Conservation (phyloP, 2,797 vertebrate genomes). For the Micrastur ruficollis region DNA sequence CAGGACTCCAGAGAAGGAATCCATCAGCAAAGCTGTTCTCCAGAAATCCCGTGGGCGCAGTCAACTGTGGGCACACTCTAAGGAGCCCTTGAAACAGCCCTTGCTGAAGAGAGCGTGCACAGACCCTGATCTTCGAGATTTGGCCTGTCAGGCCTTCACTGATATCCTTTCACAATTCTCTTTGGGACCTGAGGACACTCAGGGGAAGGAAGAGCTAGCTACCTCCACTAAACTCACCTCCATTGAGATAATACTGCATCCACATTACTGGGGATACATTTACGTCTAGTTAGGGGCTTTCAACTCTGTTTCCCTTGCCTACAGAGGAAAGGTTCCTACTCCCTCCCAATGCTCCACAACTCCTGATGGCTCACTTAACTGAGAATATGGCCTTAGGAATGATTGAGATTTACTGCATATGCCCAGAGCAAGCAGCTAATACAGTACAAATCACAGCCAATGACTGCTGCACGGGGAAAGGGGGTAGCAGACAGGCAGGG, state of each 20-base stretch:
- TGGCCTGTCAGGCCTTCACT: constrained; percentile 87
- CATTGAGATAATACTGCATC: not conserved
- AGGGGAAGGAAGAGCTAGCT: not conserved
- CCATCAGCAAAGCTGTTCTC: constrained; percentile 83
- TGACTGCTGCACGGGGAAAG: not conserved
- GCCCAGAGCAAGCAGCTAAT: not conserved
- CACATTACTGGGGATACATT: not conserved
- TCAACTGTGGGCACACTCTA: constrained; percentile 86
- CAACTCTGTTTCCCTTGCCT: not conserved
- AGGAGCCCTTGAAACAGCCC: constrained; percentile 89
- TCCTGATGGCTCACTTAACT: not conserved
- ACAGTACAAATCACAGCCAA: not conserved
- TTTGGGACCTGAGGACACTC: not conserved
- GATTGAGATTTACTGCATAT: not conserved
- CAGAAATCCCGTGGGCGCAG: constrained; percentile 78
- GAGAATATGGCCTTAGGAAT: not conserved
- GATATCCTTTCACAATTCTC: constrained; percentile 86
- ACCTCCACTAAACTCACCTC: not conserved
- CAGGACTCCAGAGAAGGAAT: constrained; percentile 83
- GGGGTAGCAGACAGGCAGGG: not conserved
- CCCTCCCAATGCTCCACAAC: not conserved
- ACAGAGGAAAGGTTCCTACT: not conserved
- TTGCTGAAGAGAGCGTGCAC: constrained; percentile 82
- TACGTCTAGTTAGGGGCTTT: rapidly evolving
- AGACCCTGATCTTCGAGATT: constrained; percentile 81